Evolutionary conservation across 1,140 invertebrate species (phyloP).

Genomic region (Lordiphosa clarofinis): DNA sequence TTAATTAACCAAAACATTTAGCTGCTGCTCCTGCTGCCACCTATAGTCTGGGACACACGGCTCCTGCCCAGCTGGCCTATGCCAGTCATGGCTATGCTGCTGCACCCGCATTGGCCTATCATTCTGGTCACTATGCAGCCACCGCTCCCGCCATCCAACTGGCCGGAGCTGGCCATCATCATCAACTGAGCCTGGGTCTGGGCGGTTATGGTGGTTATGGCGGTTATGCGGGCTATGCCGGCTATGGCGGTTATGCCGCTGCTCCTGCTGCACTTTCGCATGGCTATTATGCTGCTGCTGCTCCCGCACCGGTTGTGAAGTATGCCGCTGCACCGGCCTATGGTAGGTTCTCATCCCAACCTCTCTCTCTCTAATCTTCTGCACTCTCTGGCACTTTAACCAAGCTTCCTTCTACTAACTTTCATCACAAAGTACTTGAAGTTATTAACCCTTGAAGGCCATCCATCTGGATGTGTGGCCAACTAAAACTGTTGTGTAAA

Average conservation of each 20-base stretch:
- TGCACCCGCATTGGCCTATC: slow-evolving; percentile 34
- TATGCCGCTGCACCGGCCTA: slow-evolving; percentile 70
- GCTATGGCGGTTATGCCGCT: slow-evolving; percentile 39
- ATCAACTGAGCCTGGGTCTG: slow-evolving; percentile 17
- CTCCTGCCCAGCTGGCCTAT: slow-evolving; percentile 53
- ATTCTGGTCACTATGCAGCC: slow-evolving; percentile 52
- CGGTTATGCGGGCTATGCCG: slow-evolving; percentile 37
- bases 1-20: slow-evolving; percentile 48
- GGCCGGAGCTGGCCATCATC: slow-evolving; percentile 29
- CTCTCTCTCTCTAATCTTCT: background rate
- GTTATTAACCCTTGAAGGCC: slow-evolving; percentile 3
- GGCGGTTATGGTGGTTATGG: slow-evolving; percentile 41
- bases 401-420: slow-evolving; percentile 18
- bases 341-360: slow-evolving; percentile 45
- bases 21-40: slow-evolving; percentile 54
- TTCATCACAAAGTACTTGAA: slow-evolving; percentile 5
- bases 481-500: background rate
- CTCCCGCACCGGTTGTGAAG: slow-evolving; percentile 64
- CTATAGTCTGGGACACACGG: slow-evolving; percentile 51
- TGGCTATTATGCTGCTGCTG: slow-evolving; percentile 56
- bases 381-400: slow-evolving; percentile 27
- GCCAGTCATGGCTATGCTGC: slow-evolving; percentile 38
- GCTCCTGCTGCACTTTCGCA: slow-evolving; percentile 56
- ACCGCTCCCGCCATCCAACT: slow-evolving; percentile 64
- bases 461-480: background rate